Conservation (phyloP, 2,113 vertebrate species). For the Petroica traversi region DNA sequence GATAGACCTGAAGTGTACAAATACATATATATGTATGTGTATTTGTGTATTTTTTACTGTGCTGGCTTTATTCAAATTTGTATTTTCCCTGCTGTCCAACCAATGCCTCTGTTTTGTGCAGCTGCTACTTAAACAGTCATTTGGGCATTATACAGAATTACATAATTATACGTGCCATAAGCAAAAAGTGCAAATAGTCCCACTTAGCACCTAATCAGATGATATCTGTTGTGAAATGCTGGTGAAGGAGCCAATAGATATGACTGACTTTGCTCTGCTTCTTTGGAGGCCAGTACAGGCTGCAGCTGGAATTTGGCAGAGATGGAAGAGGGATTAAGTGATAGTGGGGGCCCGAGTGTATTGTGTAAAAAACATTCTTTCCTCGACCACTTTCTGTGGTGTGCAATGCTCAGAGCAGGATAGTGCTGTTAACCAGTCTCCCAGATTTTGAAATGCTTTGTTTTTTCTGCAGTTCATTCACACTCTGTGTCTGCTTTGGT, state of each 20-base stretch:
- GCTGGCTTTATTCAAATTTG: neutral
- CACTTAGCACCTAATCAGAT: constrained; percentile 64
- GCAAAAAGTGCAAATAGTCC: constrained; percentile 64
- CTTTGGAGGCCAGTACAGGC: neutral
- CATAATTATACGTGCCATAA: constrained; percentile 54
- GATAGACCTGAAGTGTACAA: neutral
- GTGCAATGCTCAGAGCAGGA: neutral
- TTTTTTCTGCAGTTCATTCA: neutral
- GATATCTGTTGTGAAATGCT: constrained; percentile 54
- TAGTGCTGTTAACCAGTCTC: neutral
- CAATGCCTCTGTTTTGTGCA: constrained; percentile 11
- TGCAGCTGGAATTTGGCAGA: constrained; percentile 48
- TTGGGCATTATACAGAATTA: constrained; percentile 48
- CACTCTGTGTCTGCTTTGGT: neutral
- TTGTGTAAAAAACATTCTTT: constrained; percentile 18
- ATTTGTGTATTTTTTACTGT: neutral
- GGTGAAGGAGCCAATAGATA: constrained; percentile 14
- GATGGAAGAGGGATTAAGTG: constrained; percentile 47
- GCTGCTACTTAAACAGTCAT: constrained; percentile 39
- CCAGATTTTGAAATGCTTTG: neutral
- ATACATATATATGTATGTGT: neutral
- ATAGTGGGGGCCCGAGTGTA: neutral
- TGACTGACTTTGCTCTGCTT: neutral
- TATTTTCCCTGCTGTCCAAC: constrained; percentile 22
- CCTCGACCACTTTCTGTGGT: neutral